phyloP scores from a whole-genome alignment of 2,113 vertebrate genomes.

The Osmerus eperlanus region DNA sequence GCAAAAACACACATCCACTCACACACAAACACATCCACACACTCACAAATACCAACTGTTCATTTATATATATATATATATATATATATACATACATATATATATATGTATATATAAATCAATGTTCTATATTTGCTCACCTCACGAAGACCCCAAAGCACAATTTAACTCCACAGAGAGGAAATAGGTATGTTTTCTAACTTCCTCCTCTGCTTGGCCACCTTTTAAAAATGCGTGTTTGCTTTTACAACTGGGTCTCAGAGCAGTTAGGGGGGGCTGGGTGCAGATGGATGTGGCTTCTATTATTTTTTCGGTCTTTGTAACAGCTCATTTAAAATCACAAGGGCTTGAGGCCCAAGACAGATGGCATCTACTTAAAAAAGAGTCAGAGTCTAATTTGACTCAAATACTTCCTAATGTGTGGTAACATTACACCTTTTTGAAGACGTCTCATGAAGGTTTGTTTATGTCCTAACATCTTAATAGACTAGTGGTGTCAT shows the following conservation, averaged over 20 bases:
- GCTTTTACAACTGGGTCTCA: slow-evolving; percentile 61
- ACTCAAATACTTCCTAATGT: slow-evolving; percentile 49
- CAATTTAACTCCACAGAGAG: slow-evolving; percentile 23
- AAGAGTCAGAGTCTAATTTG: slow-evolving; percentile 52
- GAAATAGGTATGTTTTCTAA: slow-evolving; percentile 35
- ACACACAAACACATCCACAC: background rate
- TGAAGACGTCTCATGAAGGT: slow-evolving; percentile 18
- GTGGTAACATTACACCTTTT: slow-evolving; percentile 44
- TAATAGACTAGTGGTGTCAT: too few species aligned
- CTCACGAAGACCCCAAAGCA: slow-evolving; percentile 14
- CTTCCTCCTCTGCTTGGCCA: slow-evolving; percentile 35
- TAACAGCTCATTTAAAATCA: slow-evolving; percentile 69
- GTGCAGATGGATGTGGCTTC: slow-evolving; percentile 49
- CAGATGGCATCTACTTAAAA: slow-evolving; percentile 55
- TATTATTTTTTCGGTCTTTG: slow-evolving; percentile 57
- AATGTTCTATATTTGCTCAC: slow-evolving; percentile 26
- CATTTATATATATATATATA: background rate
- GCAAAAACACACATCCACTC: background rate
- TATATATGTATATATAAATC: background rate
- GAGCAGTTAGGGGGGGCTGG: slow-evolving; percentile 46
- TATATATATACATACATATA: background rate
- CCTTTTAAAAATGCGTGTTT: slow-evolving; percentile 62
- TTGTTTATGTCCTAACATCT: background rate
- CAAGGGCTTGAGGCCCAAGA: slow-evolving; percentile 51
- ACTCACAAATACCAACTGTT: background rate